Evolutionary conservation across 2,113 vertebrate genomes (phyloP).

Genomic region (Sander vitreus): DNA sequence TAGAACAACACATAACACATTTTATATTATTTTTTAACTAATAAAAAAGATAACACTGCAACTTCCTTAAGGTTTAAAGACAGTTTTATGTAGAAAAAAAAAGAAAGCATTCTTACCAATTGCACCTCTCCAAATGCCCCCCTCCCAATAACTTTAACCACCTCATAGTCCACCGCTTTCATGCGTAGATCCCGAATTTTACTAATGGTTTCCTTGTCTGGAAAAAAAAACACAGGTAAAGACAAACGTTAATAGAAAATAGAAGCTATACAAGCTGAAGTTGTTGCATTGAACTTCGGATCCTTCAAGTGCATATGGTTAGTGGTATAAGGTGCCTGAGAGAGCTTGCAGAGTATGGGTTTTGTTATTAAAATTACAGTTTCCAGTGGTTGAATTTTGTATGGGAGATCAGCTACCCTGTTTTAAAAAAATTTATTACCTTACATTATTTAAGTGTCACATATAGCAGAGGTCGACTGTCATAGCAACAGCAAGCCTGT

Average conservation of each 20-base stretch:
- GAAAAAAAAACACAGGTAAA: conserved; percentile 33
- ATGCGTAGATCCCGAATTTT: conserved; percentile 97
- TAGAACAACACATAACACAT: neutral
- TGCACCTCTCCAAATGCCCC: conserved; percentile 99
- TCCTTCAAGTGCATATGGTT: neutral
- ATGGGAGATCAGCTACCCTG: neutral
- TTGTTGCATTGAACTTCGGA: neutral
- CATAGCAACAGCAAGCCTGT: conserved; percentile 14
- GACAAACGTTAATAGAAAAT: conserved; percentile 2
- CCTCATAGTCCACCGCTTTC: conserved; percentile 99
- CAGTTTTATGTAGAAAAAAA: neutral
- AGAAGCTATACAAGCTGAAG: neutral
- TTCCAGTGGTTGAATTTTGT: conserved; percentile 7
- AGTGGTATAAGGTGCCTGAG: neutral
- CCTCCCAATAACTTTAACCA: conserved; percentile 98
- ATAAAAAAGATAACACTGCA: neutral
- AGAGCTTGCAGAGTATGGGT: neutral
- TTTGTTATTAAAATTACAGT: neutral
- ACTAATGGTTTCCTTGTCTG: conserved; percentile 98
- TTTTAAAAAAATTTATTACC: conserved; percentile 10
- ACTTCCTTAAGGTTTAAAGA: neutral
- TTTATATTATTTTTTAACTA: neutral
- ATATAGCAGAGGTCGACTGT: neutral
- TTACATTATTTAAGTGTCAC: neutral
- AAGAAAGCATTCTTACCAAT: conserved; percentile 85